Conservation (phyloP, 2,113 vertebrate species). For the Limanda limanda region DNA sequence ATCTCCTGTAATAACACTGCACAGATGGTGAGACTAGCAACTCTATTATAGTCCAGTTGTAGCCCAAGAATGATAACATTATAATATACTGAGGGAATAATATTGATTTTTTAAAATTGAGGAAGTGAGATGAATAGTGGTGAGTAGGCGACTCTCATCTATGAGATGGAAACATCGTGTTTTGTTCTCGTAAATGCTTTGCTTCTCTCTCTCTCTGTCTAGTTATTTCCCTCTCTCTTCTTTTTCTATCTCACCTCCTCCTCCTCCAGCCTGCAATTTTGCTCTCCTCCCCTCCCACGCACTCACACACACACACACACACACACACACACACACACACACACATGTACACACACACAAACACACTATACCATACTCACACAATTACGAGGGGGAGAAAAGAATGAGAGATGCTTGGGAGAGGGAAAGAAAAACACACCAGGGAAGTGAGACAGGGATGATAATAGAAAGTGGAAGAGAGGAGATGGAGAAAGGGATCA, state of each 20-base stretch:
- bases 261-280: slow-evolving; percentile 63
- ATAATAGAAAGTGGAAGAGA: slow-evolving; percentile 26
- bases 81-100: slow-evolving; percentile 6
- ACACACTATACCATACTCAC: slow-evolving; percentile 56
- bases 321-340: slow-evolving; percentile 37
- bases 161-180: slow-evolving; percentile 67
- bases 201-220: slow-evolving; percentile 44
- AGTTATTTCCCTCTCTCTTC: slow-evolving; percentile 44
- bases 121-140: slow-evolving; percentile 45
- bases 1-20: no score
- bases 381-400: slow-evolving; percentile 37
- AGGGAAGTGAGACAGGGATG: slow-evolving; percentile 26
- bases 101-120: slow-evolving; percentile 1
- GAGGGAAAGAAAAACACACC: slow-evolving; percentile 32
- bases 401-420: slow-evolving; percentile 24
- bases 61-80: background rate
- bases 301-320: slow-evolving; percentile 39
- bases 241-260: slow-evolving; percentile 66
- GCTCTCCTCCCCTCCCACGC: slow-evolving; percentile 63
- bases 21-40: no score
- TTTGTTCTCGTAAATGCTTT: slow-evolving; percentile 68
- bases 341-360: slow-evolving; percentile 41
- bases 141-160: slow-evolving; percentile 72
- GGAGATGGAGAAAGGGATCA: slow-evolving; percentile 2
- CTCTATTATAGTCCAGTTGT: background rate